Percentiles rank a stretch among this genome's conserved stretches.
Conservation (phyloP, 2,113 vertebrate genomes). For the Amphiprion ocellaris region DNA sequence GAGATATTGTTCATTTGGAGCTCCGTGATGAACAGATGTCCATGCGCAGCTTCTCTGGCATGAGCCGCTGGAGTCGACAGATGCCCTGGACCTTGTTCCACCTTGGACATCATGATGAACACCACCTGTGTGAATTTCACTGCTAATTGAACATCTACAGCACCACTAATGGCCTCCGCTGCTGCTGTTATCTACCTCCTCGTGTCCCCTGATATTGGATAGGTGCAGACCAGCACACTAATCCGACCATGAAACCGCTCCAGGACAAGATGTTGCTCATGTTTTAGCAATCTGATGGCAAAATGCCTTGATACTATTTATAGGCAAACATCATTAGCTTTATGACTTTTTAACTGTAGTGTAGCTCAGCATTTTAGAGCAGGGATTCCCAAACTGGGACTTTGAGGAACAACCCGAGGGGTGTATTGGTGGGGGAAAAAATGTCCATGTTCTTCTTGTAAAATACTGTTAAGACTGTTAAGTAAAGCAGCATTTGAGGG, state of each 20-base stretch:
- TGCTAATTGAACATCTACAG: slow-evolving; percentile 66
- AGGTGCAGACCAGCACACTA: not conserved
- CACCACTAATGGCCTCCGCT: slow-evolving; percentile 29
- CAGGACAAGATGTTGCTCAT: not conserved
- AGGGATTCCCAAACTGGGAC: not conserved
- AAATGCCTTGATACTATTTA: not conserved
- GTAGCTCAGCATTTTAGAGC: not conserved
- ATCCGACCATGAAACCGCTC: not conserved
- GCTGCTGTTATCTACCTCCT: slow-evolving; percentile 40
- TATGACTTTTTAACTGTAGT: not conserved
- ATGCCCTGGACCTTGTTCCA: slow-evolving; percentile 66
- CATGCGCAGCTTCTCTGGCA: slow-evolving; percentile 47
- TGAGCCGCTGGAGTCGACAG: slow-evolving; percentile 42
- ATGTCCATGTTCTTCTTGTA: too few species aligned
- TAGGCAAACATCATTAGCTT: not conserved
- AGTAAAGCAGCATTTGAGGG: too few species aligned
- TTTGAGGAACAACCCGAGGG: not conserved
- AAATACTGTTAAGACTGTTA: too few species aligned
- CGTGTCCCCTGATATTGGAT: not conserved
- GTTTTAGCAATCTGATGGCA: slow-evolving; percentile 11
- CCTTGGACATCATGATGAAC: slow-evolving; percentile 50
- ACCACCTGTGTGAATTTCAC: slow-evolving; percentile 56
- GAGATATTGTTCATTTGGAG: slow-evolving; percentile 52
- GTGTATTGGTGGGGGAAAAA: too few species aligned
- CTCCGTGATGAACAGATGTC: slow-evolving; percentile 68